Evolutionary conservation across 2,113 vertebrate genomes (phyloP), one percentile per base, ranked within the genome.

Genomic region (Ptychochromis oligacanthus): DNA sequence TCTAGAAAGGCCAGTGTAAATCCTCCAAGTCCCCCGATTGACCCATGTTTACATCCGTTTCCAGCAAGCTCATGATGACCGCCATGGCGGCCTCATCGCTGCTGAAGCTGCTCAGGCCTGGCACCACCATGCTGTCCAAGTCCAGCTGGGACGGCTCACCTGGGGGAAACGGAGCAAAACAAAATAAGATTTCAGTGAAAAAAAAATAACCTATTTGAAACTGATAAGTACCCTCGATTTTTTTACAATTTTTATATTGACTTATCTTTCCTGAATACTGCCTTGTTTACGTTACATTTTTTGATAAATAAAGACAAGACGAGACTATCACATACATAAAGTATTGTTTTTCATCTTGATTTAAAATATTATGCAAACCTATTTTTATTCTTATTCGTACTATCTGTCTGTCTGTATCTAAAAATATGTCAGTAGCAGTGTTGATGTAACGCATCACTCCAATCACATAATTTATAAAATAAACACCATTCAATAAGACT

Each of bases 21-120:
- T 98, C 97, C 2, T 97, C 97, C 75, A 99, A 97, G 94, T 98
- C 97, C 62, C 96, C 97, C 0, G 97, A 95, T 40, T 97, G 97
- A 10, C 97, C 96, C 3, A 99, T 96, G 83, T 96, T 97, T 17
- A 96, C 97, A 1, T 99, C 98, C 1, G 97, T 97, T 95, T 99
- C 97, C 93, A 99, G 93, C 86, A 99, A 94, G 92, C 97, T 99
- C 97, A 99, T 98, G 70, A 99, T 98, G 43, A 99, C 97, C 0
- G 97, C 97, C 97, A 99, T 98, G 1, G 97, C 97, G 2, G 97
- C 97, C 91, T 99, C 98, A 0, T 99, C 97, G 0, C 96, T 98
- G 93, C 97, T 98, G 56, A 97, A 97, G 87, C 95, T 97, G 91
- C 97, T 98, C 2, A 97, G 97, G 75, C 97, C 97, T 0, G 93